Evolutionary conservation across 2,797 vertebrate species (phyloP).

Genomic region (Leucoraja ocellata): DNA sequence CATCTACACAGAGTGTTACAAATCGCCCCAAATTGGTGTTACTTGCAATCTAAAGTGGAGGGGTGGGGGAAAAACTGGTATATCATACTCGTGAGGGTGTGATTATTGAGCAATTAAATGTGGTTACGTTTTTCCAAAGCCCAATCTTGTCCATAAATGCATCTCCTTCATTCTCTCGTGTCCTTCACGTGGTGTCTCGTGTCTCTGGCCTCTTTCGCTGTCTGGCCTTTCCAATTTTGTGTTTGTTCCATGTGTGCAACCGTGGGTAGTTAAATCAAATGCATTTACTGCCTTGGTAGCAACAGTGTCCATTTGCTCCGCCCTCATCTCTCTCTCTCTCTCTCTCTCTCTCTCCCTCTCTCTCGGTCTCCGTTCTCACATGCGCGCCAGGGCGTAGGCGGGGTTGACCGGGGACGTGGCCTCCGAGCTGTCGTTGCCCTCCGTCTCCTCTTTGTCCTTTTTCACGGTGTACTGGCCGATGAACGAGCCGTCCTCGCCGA

Average conservation of each 20-base stretch:
- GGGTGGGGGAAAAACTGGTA: neutral
- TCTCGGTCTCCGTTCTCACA: neutral
- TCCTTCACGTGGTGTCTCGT: neutral
- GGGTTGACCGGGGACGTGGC: conserved; percentile 96
- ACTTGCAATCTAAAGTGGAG: neutral
- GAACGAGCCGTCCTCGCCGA: conserved; percentile 95
- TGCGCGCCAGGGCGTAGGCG: conserved; percentile 87
- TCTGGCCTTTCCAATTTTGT: conserved; percentile 6
- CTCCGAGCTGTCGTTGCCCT: conserved; percentile 96
- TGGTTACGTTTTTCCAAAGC: neutral
- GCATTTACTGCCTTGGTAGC: conserved; percentile 23
- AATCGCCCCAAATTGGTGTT: neutral
- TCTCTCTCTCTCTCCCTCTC: too few relatives aligned
- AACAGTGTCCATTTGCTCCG: neutral
- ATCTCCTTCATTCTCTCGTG: neutral
- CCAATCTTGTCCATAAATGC: neutral
- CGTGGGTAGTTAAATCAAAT: conserved; percentile 17
- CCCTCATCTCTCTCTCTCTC: neutral
- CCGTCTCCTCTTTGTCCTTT: conserved; percentile 97
- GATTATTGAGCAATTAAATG: neutral
- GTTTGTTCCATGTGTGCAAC: neutral
- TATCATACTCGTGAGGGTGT: neutral
- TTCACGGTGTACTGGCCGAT: conserved; percentile 98
- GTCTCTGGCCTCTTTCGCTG: neutral
- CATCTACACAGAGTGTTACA: conserved; percentile 13